phyloP scores from a whole-genome alignment of 37 sponge, comb jelly and placozoan species.

The Ephydatia muelleri region DNA sequence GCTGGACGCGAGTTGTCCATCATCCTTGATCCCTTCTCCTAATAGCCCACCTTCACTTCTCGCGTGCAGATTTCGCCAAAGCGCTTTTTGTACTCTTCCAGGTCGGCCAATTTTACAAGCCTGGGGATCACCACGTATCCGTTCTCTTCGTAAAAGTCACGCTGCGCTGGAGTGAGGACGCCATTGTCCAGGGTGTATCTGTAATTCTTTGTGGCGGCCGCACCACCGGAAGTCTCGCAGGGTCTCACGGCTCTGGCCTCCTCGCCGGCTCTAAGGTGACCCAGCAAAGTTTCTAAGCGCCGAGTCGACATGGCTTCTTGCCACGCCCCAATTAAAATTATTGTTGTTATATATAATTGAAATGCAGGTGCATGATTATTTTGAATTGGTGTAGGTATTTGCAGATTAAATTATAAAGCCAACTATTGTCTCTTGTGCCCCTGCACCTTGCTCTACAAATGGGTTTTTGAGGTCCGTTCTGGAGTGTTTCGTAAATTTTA shows the following conservation, averaged over 20 bases:
- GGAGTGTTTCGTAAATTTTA: too few relatives aligned
- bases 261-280: conserved; percentile 27
- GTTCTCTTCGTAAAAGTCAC: conserved; percentile 69
- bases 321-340: neutral
- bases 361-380: too few relatives aligned
- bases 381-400: too few relatives aligned
- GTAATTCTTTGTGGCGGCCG: conserved; percentile 9
- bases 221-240: neutral
- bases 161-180: conserved; percentile 49
- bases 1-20: neutral
- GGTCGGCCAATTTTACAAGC: conserved; percentile 38
- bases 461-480: too few relatives aligned
- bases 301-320: conserved; percentile 7
- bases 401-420: too few relatives aligned
- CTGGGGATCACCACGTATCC: conserved; percentile 77
- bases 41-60: conserved; percentile 19
- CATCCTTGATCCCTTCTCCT: neutral
- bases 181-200: conserved; percentile 15
- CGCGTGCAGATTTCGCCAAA: conserved; percentile 68
- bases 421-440: too few relatives aligned
- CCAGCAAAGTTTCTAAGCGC: conserved; percentile 32
- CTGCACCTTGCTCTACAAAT: too few relatives aligned
- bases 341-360: neutral
- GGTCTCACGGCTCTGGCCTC: neutral
- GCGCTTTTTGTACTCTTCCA: conserved; percentile 58